Evolutionary conservation across 2,888 invertebrate genomes (phyloP), one percentile per base, ranked within the genome.

Genomic region (Quadroppia sp.): DNA sequence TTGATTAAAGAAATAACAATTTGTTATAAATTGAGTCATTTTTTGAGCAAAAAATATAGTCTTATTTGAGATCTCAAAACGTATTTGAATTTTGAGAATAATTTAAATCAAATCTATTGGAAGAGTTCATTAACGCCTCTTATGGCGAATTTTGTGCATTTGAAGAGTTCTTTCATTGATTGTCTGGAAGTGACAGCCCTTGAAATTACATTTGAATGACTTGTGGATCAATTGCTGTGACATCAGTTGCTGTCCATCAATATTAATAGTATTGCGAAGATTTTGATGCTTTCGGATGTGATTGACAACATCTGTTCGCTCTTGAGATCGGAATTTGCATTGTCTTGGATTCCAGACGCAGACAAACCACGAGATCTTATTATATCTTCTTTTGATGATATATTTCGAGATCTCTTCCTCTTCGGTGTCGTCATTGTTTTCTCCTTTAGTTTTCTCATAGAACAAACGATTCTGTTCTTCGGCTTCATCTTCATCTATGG

Each of bases 211-310:
- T 67, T 40, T 67, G 3, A 40, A 67, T 17, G 23, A 32, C 20
- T 67, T 36, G n/a, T 36, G 59, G 9, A 7, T 32, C 23, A 17
- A 11, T 23, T 7, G 32, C 20, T 67, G 36, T 2, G 11, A n/a
- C n/a, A n/a, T 40, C 40, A 67, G 13, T 23, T 40, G 67, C 7
- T 67, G 67, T 11, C 23, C 36, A 1, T 32, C 32, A 17, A 67
- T n/a, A n/a, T n/a, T n/a, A n/a, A n/a, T 36, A 9, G 36, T 36
- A 7, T 36, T 36, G 36, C 9, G 36, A 36, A 36, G 36, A 36
- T 67, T 67, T n/a, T 32, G 36, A 30, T 67, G 67, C 40, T 67
- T 67, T 23, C 40, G n/a, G n/a, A 67, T 20, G 23, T 67, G 67
- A 40, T 23, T 40, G 20, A 67, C 15, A 4, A 67, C 40, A n/a